Conservation (phyloP, 2,888 invertebrate genomes). For the Furcula furcula region DNA sequence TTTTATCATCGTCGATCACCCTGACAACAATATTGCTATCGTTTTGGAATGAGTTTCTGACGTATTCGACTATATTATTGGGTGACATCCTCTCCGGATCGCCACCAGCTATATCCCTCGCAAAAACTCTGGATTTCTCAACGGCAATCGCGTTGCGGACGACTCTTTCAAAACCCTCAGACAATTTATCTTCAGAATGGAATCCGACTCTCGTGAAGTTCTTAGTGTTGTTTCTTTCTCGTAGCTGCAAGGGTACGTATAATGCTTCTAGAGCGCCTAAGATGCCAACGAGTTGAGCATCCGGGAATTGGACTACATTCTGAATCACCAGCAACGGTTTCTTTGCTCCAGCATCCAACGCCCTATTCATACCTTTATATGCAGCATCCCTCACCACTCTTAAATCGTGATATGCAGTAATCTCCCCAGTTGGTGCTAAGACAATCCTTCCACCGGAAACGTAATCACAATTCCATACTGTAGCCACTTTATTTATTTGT, state of each 20-base stretch:
- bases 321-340: constrained; percentile 89
- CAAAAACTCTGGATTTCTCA: constrained; percentile 84
- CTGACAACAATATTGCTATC: constrained; percentile 83
- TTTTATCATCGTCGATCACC: constrained; percentile 82
- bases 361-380: constrained; percentile 88
- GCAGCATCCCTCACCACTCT: constrained; percentile 85
- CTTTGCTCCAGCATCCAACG: constrained; percentile 91
- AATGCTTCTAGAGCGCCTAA: constrained; percentile 94
- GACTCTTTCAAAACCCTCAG: constrained; percentile 78
- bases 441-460: constrained; percentile 85
- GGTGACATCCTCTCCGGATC: constrained; percentile 96
- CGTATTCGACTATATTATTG: constrained; percentile 88
- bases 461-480: constrained; percentile 83
- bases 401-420: constrained; percentile 82
- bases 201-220: constrained; percentile 85
- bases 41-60: constrained; percentile 83
- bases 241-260: constrained; percentile 90
- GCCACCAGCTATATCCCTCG: constrained; percentile 84
- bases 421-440: constrained; percentile 88
- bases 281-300: constrained; percentile 89
- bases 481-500: constrained; percentile 70
- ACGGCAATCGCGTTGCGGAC: constrained; percentile 83
- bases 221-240: constrained; percentile 83
- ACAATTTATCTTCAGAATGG: constrained; percentile 78
- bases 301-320: constrained; percentile 84